Conservation (phyloP, 2,888 invertebrate species). For the Cacoxenus indagator region DNA sequence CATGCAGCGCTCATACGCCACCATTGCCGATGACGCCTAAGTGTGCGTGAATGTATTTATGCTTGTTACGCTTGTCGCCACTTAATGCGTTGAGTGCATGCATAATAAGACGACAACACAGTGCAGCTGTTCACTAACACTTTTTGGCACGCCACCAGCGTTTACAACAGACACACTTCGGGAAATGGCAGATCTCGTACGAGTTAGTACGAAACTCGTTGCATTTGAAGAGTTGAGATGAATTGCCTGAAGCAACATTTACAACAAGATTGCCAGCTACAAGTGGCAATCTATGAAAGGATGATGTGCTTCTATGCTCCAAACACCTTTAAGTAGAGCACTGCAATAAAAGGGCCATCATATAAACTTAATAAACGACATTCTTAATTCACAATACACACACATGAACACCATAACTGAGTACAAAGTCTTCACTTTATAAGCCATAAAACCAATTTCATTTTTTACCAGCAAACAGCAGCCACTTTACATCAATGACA, state of each 20-base stretch:
- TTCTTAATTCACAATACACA: too few species aligned
- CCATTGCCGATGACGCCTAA: too few species aligned
- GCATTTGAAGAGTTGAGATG: conserved; percentile 6
- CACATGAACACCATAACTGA: too few species aligned
- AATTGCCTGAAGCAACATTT: conserved; percentile 1
- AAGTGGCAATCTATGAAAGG: neutral
- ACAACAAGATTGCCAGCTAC: neutral
- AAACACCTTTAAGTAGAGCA: neutral
- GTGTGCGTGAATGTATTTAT: conserved; percentile 24
- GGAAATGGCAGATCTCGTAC: neutral
- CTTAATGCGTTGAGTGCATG: conserved; percentile 59
- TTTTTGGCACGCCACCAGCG: neutral
- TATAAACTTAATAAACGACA: too few species aligned
- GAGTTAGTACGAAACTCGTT: neutral
- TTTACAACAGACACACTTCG: neutral
- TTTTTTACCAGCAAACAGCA: too few species aligned
- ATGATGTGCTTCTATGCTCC: neutral
- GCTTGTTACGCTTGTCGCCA: conserved; percentile 53
- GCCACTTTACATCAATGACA: neutral
- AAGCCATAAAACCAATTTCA: too few species aligned
- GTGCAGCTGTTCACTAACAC: neutral
- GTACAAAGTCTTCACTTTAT: too few species aligned
- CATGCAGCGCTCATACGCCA: conserved; percentile 3
- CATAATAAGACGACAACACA: conserved; percentile 48
- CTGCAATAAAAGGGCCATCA: neutral